A percentile compares a stretch with the other conserved stretches of the same genome.
Conservation (phyloP, 2,113 vertebrate species). For the Rhipidura dahli region DNA sequence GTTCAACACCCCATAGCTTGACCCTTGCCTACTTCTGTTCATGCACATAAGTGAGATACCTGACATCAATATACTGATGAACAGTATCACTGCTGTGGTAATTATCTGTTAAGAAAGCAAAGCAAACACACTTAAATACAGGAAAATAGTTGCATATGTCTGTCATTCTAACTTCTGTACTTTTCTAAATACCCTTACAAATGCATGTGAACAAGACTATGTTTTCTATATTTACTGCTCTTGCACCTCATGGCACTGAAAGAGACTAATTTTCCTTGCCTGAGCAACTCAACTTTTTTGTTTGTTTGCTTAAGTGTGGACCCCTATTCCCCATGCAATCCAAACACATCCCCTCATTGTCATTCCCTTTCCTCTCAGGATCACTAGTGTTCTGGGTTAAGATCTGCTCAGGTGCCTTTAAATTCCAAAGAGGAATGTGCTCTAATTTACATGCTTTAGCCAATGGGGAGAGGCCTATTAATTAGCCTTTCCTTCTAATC, state of each 20-base stretch:
- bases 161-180: neutral
- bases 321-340: neutral
- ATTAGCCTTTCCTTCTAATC: neutral
- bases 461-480: neutral
- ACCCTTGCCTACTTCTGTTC: conserved; percentile 81
- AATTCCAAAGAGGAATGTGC: neutral
- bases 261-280: neutral
- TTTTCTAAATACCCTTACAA: neutral
- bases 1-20: conserved; percentile 74
- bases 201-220: neutral
- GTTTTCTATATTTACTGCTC: neutral
- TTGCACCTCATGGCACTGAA: neutral
- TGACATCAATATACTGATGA: conserved; percentile 81
- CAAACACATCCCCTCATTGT: neutral
- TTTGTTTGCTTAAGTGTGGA: neutral
- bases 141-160: neutral
- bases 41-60: conserved; percentile 86
- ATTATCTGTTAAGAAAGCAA: conserved; percentile 78
- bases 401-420: neutral
- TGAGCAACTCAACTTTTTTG: neutral
- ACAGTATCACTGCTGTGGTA: conserved; percentile 80
- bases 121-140: neutral
- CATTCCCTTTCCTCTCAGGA: neutral
- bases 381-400: neutral
- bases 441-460: neutral